These are phyloP conservation scores for Vulpes lagopus DNA, from an alignment of 2,113 vertebrate species.

Conservation along the genomic window DNA sequence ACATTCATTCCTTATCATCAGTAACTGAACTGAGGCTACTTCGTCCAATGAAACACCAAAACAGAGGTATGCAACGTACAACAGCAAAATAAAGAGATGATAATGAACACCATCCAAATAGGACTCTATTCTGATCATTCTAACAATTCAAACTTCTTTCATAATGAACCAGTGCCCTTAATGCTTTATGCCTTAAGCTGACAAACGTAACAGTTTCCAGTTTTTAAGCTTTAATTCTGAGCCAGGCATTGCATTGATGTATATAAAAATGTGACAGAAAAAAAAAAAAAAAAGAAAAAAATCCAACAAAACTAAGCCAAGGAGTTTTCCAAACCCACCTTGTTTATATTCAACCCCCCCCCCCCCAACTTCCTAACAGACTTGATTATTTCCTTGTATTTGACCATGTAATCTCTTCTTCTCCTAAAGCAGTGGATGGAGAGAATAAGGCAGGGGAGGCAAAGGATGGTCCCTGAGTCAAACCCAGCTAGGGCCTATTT, in stretches of 20 bases:
- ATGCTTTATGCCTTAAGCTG: neutral
- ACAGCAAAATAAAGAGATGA: neutral
- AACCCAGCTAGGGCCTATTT: neutral
- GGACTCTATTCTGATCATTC: neutral
- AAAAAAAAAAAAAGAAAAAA: no score
- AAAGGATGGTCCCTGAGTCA: neutral
- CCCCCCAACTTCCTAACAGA: neutral
- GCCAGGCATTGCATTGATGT: neutral
- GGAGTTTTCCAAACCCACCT: neutral
- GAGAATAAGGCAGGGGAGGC: neutral
- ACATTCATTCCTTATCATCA: neutral
- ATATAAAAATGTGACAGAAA: neutral
- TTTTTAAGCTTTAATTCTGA: neutral
- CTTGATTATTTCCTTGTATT: neutral
- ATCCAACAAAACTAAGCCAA: neutral
- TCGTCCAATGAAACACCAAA: neutral
- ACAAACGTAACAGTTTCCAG: neutral
- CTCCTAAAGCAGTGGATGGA: neutral
- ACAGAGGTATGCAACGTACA: neutral
- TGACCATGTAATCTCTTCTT: neutral
- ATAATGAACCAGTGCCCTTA: neutral
- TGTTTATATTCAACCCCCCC: neutral
- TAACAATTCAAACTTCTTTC: neutral
- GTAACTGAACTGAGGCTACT: neutral
- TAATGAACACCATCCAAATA: neutral